Conservation (phyloP, 2,888 invertebrate species). For the Phlogophora meticulosa region DNA sequence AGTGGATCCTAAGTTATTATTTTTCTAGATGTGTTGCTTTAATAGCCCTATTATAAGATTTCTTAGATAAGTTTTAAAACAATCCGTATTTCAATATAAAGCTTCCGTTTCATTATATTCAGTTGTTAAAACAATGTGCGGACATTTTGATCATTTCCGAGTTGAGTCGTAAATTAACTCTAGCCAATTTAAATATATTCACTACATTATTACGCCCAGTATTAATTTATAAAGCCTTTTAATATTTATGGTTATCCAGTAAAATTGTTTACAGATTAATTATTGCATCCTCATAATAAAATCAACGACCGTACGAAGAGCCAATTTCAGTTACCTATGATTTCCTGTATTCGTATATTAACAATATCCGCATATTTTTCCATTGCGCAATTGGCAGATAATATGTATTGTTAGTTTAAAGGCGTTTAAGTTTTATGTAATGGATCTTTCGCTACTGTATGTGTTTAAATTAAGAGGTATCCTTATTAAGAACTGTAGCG, state of each 20-base stretch:
- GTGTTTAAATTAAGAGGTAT: conserved; percentile 14
- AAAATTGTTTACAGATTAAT: conserved; percentile 15
- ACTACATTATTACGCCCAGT: conserved; percentile 9
- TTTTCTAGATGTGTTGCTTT: too few relatives aligned
- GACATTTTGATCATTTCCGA: conserved; percentile 49
- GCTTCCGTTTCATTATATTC: conserved; percentile 26
- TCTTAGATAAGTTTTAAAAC: conserved; percentile 13
- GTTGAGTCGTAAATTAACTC: conserved; percentile 3
- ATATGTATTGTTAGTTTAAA: background rate
- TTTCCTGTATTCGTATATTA: conserved; percentile 35
- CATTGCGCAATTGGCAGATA: background rate
- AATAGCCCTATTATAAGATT: background rate
- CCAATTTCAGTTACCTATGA: conserved; percentile 17
- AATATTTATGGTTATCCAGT: conserved; percentile 19
- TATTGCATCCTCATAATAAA: conserved; percentile 28
- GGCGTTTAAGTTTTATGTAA: background rate
- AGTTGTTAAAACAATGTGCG: conserved; percentile 49
- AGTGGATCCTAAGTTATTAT: too few relatives aligned
- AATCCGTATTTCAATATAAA: conserved; percentile 17
- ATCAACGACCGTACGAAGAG: conserved; percentile 8
- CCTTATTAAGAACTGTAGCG: conserved; percentile 24
- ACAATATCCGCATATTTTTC: conserved; percentile 18
- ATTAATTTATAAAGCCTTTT: conserved; percentile 13
- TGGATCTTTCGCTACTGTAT: background rate
- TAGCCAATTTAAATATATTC: conserved; percentile 5